Conservation (phyloP, 1,140 invertebrate genomes). For the Camponotus floridanus region DNA sequence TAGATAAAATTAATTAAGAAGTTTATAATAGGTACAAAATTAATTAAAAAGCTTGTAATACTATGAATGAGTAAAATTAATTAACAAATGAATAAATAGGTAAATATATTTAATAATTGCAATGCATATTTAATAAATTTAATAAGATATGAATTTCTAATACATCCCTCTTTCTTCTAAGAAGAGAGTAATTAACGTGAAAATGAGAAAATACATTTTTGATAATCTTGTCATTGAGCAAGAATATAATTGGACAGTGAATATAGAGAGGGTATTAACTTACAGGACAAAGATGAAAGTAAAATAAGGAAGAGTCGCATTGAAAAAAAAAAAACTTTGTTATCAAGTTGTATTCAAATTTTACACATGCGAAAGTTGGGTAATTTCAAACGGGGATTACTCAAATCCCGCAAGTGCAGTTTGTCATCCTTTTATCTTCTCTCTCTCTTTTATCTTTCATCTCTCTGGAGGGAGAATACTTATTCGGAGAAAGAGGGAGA, state of each 20-base stretch:
- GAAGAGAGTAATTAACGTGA: background rate
- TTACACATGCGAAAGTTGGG: background rate
- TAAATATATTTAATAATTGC: background rate
- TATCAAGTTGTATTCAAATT: background rate
- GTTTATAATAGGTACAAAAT: background rate
- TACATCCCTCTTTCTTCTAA: background rate
- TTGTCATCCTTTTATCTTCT: background rate
- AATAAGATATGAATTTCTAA: background rate
- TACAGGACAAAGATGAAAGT: background rate
- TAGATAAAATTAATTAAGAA: conserved; percentile 7
- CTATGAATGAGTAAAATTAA: too few relatives aligned
- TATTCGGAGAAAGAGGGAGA: background rate
- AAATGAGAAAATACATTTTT: background rate
- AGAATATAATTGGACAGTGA: background rate
- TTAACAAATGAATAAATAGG: too few relatives aligned
- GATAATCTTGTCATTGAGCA: background rate
- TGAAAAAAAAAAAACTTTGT: background rate
- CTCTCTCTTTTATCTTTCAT: background rate
- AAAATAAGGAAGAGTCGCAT: background rate
- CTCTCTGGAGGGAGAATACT: background rate
- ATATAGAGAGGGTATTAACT: conserved; percentile 9
- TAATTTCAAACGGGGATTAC: background rate
- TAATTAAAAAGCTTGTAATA: too few relatives aligned
- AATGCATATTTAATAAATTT: background rate
- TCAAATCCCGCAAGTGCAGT: conserved; percentile 30